Percentiles rank a stretch among this genome's conserved stretches.
Conservation (phyloP, 2,113 vertebrate species). For the Beaufortia kweichowensis region DNA sequence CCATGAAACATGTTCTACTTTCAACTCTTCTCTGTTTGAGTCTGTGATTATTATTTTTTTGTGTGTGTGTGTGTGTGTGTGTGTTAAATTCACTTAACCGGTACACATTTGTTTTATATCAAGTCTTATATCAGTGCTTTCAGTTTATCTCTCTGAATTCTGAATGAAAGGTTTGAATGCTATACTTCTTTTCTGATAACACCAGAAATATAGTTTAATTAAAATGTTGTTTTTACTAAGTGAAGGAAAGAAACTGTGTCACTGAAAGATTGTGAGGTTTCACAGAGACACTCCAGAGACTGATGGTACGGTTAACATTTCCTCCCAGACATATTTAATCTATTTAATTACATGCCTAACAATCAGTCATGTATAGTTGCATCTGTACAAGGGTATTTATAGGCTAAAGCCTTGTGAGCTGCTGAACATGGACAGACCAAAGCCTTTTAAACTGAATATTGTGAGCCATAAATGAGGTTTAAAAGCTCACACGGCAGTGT, state of each 20-base stretch:
- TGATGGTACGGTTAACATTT: conserved; percentile 30
- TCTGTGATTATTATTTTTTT: no score
- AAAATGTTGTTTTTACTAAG: conserved; percentile 36
- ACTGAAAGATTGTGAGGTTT: conserved; percentile 18
- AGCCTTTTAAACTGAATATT: conserved; percentile 18
- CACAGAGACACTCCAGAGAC: conserved; percentile 33
- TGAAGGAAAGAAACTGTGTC: not conserved
- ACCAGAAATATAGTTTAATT: conserved; percentile 43
- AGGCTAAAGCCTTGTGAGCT: conserved; percentile 3
- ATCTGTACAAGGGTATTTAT: conserved; percentile 3
- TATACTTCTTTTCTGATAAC: conserved; percentile 24
- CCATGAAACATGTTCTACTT: no score
- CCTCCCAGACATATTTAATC: conserved; percentile 5
- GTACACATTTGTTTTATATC: no score
- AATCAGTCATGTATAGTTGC: no score
- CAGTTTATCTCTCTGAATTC: no score
- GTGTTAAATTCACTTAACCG: no score
- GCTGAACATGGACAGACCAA: conserved; percentile 1
- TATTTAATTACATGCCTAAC: conserved; percentile 44
- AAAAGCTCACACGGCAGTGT: not conserved
- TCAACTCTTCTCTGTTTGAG: no score
- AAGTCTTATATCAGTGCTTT: no score
- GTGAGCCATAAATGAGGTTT: conserved; percentile 26
- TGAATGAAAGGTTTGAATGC: no score
- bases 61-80: no score